A percentile compares a stretch with the other conserved stretches of the same genome.
These are phyloP conservation scores for Seriola dumerili DNA, from an alignment of 2,113 vertebrate species.

Conservation along the genomic window DNA sequence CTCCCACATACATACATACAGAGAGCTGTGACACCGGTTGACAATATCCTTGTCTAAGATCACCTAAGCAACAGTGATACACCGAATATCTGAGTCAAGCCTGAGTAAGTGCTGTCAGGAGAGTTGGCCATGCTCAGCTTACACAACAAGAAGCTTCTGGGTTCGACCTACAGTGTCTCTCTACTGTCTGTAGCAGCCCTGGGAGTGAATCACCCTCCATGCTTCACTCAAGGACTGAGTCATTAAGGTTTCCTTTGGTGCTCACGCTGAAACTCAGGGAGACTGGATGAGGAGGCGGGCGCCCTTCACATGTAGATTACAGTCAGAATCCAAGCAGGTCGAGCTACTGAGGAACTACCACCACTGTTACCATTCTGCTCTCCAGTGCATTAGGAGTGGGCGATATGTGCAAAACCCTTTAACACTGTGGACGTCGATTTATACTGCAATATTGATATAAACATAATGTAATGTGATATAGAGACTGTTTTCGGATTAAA, in stretches of 20 bases:
- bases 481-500: neutral
- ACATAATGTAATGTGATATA: neutral
- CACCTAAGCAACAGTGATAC: constrained; percentile 1
- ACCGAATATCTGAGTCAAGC: constrained; percentile 14
- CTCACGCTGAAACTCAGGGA: constrained; percentile 13
- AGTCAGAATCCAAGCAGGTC: neutral
- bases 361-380: neutral
- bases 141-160: constrained; percentile 21
- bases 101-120: constrained; percentile 13
- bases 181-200: neutral
- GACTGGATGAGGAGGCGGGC: neutral
- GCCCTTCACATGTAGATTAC: constrained; percentile 19
- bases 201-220: constrained; percentile 51
- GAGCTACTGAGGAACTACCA: constrained; percentile 4
- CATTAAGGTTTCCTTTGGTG: constrained; percentile 25
- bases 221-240: constrained; percentile 45
- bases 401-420: neutral
- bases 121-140: neutral
- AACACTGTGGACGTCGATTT: neutral
- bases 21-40: neutral
- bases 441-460: neutral
- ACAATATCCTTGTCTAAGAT: neutral
- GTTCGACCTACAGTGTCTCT: constrained; percentile 13
- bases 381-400: neutral
- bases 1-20: neutral